Evolutionary conservation across 1,140 invertebrate species (phyloP), one percentile per base, ranked within the genome.

Genomic region (Pogonomyrmex californicus): DNA sequence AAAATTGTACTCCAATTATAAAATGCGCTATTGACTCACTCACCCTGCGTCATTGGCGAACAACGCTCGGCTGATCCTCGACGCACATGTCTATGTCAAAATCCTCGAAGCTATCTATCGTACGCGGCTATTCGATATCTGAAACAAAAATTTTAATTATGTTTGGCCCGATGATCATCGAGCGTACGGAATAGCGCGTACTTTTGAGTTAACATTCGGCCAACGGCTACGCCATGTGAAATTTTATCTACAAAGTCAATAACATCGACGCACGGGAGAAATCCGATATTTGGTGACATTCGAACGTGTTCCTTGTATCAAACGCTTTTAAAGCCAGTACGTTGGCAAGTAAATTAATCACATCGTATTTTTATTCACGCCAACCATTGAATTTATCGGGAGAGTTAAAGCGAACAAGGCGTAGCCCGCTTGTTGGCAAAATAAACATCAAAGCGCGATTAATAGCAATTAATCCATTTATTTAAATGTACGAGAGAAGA

Each of bases 41-140:
- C 47, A 91, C 90, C 83, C 54, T 90, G 78, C 70, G 87, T 91
- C 90, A 91, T 90, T 90, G 90, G 87, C 81, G 89, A 90, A 23
- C 51, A 73, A 63, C 73, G 81, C 79, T 30, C 33, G 68, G 9
- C 44, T 63, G 65, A 79, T 66, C 56, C 70, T 88, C 54, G 89
- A 75, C 30, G 81, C 58, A 75, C 89, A 91, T 91, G 81, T 88
- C 77, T 87, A 87, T 87, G 86, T 91, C 58, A 76, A 58, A 86
- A 85, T 91, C 83, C 87, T 90, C 41, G 71, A 56, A 73, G 38
- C 0, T 71, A 33, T 86, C 41, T 63, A 66, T 33, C 49, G n/a
- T 66, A 44, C 51, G 36, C 51, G 47, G 30, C 14, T 36, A n/a
- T n/a, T 23, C 51, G 17, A 70, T 23, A 23, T 54, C 89, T 90